Evolutionary conservation across 2,797 vertebrate genomes (phyloP).

Genomic region (Sphaeramia orbicularis): DNA sequence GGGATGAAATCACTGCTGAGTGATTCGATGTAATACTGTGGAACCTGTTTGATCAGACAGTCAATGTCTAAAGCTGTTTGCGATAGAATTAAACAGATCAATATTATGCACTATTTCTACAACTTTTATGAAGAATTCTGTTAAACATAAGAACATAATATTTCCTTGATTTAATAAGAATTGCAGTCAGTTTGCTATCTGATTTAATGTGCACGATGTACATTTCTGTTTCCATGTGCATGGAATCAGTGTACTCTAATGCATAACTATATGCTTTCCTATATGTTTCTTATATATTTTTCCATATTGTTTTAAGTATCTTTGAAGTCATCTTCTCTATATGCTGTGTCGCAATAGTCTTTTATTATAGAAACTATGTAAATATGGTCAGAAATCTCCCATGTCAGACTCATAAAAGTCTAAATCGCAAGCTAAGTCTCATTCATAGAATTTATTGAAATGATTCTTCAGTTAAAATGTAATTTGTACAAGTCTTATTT

Average conservation of each 20-base stretch:
- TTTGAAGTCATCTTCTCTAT: slow-evolving; percentile 45
- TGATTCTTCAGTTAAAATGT: not conserved
- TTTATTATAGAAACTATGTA: slow-evolving; percentile 37
- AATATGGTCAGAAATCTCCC: slow-evolving; percentile 43
- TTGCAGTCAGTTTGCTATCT: not conserved
- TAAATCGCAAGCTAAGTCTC: slow-evolving; percentile 32
- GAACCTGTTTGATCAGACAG: too few species aligned
- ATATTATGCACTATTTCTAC: not conserved
- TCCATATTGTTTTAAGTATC: slow-evolving; percentile 14
- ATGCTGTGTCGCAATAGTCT: slow-evolving; percentile 41
- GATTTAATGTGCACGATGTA: not conserved
- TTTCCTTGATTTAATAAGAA: not conserved
- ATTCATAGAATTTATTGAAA: not conserved
- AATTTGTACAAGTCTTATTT: too few species aligned
- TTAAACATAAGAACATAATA: not conserved
- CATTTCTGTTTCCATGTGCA: not conserved
- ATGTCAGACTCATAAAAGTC: slow-evolving; percentile 35
- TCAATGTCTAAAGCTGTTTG: not conserved
- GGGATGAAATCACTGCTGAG: slow-evolving; percentile 19
- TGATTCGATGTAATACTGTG: not conserved
- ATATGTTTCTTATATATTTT: slow-evolving; percentile 7
- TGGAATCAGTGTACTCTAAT: slow-evolving; percentile 36
- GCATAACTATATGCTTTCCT: slow-evolving; percentile 16
- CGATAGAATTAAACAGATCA: not conserved
- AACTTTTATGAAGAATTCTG: not conserved